A percentile compares a stretch with the other conserved stretches of the same genome.
phyloP scores from a whole-genome alignment of 30 jellyfish, hydroid and myxozoan species.

The Hydra vulgaris region DNA sequence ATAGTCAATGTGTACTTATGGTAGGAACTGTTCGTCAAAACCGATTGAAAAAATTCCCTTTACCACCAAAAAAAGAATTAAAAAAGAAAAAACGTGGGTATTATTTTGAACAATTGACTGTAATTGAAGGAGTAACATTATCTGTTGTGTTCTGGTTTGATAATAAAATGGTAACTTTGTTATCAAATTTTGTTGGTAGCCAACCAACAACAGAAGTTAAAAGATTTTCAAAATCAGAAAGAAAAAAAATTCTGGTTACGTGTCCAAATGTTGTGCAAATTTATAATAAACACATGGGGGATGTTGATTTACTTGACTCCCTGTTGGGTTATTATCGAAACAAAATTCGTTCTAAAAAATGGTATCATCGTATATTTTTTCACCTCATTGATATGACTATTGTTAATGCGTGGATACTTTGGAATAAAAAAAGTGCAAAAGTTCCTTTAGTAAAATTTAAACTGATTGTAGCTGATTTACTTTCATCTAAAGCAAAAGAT shows the following conservation, averaged over 20 bases:
- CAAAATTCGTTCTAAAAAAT: not conserved
- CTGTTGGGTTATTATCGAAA: not conserved
- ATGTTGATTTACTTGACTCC: too few relatives aligned
- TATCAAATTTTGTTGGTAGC: not conserved
- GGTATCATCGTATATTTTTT: not conserved
- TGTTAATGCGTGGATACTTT: not conserved
- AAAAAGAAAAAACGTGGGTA: too few relatives aligned
- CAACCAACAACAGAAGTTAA: not conserved
- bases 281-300: too few relatives aligned
- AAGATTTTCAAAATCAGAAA: not conserved
- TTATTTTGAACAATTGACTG: not conserved
- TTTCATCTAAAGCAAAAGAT: not conserved
- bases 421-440: not conserved
- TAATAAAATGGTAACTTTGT: slow-evolving; percentile 3
- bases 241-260: not conserved
- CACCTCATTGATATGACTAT: not conserved
- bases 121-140: not conserved
- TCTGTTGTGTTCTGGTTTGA: not conserved
- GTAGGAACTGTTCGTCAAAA: slow-evolving; percentile 11
- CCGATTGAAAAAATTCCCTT: too few relatives aligned
- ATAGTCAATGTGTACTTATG: slow-evolving; percentile 20
- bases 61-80: too few relatives aligned
- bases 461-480: not conserved
- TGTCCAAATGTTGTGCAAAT: not conserved
- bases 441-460: not conserved